Percentiles rank a stretch among this genome's conserved stretches.
Evolutionary conservation across 2,888 invertebrate species (phyloP).

Genomic region (Eristalinus sepulchralis): DNA sequence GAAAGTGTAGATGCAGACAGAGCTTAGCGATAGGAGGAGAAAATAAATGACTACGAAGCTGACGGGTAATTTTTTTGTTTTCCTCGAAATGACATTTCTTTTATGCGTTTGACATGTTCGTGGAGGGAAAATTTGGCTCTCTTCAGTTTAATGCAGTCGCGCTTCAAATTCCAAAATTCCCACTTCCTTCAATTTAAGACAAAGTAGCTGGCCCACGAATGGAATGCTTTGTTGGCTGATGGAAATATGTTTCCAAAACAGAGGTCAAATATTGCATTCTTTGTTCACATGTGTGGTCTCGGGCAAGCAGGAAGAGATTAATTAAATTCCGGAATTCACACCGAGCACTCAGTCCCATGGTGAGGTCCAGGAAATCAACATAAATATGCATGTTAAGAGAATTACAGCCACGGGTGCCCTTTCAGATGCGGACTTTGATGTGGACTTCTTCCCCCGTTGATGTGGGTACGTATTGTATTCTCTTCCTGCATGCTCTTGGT

Average conservation of each 20-base stretch:
- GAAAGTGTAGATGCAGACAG: constrained; percentile 31
- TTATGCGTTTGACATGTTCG: background rate
- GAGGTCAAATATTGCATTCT: background rate
- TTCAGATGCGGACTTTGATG: background rate
- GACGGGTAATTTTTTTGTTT: background rate
- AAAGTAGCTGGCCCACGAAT: too few species aligned
- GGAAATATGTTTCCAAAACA: background rate
- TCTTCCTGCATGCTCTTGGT: too few species aligned
- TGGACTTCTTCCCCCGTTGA: too few species aligned
- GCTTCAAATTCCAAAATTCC: background rate
- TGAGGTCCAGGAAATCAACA: background rate
- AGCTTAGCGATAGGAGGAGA: background rate
- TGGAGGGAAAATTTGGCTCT: too few species aligned
- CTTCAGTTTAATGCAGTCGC: too few species aligned
- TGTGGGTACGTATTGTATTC: too few species aligned
- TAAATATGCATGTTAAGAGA: background rate
- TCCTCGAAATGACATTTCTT: too few species aligned
- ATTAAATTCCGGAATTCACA: background rate
- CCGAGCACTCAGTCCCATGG: background rate
- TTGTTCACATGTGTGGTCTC: background rate
- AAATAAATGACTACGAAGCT: background rate
- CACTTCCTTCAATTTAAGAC: background rate
- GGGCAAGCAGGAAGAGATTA: background rate
- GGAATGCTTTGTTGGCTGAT: background rate
- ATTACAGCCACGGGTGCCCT: background rate